Percentiles rank a stretch among this genome's conserved stretches.
Evolutionary conservation across 2,113 vertebrate genomes (phyloP).

Genomic region (Actenoides lindsayi): DNA sequence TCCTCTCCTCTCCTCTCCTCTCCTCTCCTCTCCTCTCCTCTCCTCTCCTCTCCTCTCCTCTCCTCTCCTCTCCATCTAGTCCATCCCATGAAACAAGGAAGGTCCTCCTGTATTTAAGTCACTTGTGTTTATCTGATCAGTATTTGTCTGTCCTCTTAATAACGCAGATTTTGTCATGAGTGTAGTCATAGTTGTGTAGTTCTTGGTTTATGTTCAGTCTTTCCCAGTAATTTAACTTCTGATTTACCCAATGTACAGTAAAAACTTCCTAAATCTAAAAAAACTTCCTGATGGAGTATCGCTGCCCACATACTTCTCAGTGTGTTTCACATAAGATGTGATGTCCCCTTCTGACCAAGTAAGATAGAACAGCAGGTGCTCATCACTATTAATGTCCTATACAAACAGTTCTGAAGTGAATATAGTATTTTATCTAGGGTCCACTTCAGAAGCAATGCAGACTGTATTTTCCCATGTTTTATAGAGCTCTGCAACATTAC

Average conservation of each 20-base stretch:
- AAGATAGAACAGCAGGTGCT: not conserved
- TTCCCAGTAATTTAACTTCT: not conserved
- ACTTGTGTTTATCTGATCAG: not conserved
- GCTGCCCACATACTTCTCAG: not conserved
- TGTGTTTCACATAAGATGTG: not conserved
- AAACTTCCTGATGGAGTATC: not conserved
- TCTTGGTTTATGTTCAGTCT: not conserved
- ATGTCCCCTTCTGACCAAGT: not conserved
- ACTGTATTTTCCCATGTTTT: not conserved
- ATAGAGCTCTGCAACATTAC: not conserved
- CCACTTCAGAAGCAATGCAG: not conserved
- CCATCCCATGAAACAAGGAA: not conserved
- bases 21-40: not conserved
- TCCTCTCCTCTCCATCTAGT: not conserved
- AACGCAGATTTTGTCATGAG: not conserved
- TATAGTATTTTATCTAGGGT: not conserved
- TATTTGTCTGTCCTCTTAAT: not conserved
- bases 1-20: not conserved
- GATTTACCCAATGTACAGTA: not conserved
- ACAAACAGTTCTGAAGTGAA: not conserved
- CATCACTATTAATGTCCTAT: not conserved
- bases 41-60: not conserved
- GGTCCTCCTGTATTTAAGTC: not conserved
- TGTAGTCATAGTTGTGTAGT: not conserved
- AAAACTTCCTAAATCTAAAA: not conserved